phyloP scores from a whole-genome alignment of 2,797 vertebrate species.

The Pagetopsis macropterus region DNA sequence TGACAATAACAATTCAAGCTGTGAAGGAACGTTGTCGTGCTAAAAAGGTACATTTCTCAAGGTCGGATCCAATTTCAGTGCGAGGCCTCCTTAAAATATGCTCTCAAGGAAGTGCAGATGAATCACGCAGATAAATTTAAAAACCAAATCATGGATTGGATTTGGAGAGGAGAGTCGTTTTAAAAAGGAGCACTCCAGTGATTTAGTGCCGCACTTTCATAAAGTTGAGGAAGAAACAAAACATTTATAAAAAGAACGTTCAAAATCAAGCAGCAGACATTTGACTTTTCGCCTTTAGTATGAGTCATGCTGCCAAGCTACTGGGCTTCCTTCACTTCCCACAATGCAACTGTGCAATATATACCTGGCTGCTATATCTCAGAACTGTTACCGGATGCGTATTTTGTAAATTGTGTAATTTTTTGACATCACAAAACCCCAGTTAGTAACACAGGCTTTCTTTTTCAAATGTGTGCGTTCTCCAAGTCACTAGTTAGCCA shows the following conservation, averaged over 20 bases:
- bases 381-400: too few species aligned
- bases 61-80: slow-evolving; percentile 32
- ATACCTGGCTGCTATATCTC: too few species aligned
- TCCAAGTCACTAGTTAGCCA: too few species aligned
- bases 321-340: not conserved
- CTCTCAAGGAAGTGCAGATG: slow-evolving; percentile 28
- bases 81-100: slow-evolving; percentile 10
- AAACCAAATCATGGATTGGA: slow-evolving; percentile 32
- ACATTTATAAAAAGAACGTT: not conserved
- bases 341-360: not conserved
- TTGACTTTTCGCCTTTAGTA: not conserved
- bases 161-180: slow-evolving; percentile 16
- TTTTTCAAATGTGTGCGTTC: not conserved
- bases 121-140: slow-evolving; percentile 31
- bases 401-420: too few species aligned
- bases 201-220: slow-evolving; percentile 12
- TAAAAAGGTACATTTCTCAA: slow-evolving; percentile 38
- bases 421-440: not conserved
- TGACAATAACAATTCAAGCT: slow-evolving; percentile 41
- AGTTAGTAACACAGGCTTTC: not conserved
- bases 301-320: not conserved
- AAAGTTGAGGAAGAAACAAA: not conserved
- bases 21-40: slow-evolving; percentile 34
- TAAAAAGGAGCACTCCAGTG: slow-evolving; percentile 2
- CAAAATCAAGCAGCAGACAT: not conserved